Base-by-base conservation (phyloP, 2,888 invertebrate species). In the Catocala sponsa region DNA sequence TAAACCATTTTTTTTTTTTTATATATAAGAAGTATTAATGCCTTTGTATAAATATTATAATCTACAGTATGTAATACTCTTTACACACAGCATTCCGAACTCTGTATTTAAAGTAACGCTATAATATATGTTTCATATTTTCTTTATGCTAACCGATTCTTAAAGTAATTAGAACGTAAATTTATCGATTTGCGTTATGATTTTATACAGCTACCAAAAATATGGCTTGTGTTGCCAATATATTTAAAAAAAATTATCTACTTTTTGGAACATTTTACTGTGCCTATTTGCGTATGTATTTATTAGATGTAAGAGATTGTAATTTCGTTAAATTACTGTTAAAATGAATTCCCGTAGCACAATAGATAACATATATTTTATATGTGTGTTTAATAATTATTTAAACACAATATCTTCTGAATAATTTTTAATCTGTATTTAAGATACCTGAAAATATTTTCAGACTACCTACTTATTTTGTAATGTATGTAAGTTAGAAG, bases 301-400 rank as follows among this genome's bases (percentile, higher is more conserved):
- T 75, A 66, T 55, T 67, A 65, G 57, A 59, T 42, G 44, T 46
- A 62, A 66, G 55, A n/a, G n/a, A 64, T 51, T 70, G 55, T 52
- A 25, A 46, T 53, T 72, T 50, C 50, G 65, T 72, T 67, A 68
- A 46, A 6, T 58, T 62, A 65, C 63, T 54, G 60, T 63, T 57
- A 42, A 46, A 63, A 59, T 67, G 15, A 59, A 62, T 70, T 63
- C 63, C 66, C 58, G 55, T 72, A 71, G 54, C 54, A 55, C 41
- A 59, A 61, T 55, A 57, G 72, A 69, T 68, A 68, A 70, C 7
- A 38, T 72, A 74, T 79, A 74, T 79, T 79, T 79, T 74, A 60
- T 72, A 74, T 68, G 67, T 74, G 65, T 71, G 62, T 78, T 74
- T 63, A 68, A 62, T 47, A 12, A 25, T 0, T n/a, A 51, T 58